These are phyloP conservation scores for Solenopsis invicta DNA, from an alignment of 1,140 invertebrate genomes.

Conservation along the genomic window DNA sequence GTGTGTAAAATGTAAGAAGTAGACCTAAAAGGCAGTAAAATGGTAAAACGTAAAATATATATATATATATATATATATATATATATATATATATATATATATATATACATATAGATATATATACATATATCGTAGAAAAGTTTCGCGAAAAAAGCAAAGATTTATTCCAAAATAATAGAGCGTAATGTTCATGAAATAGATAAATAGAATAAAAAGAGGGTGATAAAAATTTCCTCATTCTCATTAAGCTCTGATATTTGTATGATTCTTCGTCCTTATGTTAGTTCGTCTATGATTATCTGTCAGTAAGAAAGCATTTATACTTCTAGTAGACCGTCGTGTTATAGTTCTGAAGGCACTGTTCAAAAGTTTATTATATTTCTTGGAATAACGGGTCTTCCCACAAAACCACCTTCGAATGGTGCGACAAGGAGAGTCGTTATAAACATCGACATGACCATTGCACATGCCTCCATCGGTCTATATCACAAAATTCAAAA, in stretches of 20 bases:
- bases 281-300: constrained; percentile 76
- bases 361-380: constrained; percentile 78
- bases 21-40: constrained; percentile 60
- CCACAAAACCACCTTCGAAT: constrained; percentile 68
- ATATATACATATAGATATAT: too few species aligned
- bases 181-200: neutral
- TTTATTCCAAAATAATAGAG: neutral
- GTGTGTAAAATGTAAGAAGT: constrained; percentile 69
- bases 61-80: constrained; percentile 30
- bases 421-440: constrained; percentile 77
- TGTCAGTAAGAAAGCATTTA: constrained; percentile 77
- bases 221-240: constrained; percentile 60
- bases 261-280: constrained; percentile 68
- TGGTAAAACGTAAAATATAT: constrained; percentile 54
- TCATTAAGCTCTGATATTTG: constrained; percentile 74
- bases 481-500: constrained; percentile 83
- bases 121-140: constrained; percentile 51
- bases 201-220: constrained; percentile 34
- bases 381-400: constrained; percentile 72
- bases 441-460: constrained; percentile 78
- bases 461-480: constrained; percentile 79
- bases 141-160: constrained; percentile 25
- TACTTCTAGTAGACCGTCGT: constrained; percentile 81
- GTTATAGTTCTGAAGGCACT: constrained; percentile 86
- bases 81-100: too few species aligned